These are phyloP conservation scores for Patiria pectinifera DNA, from an alignment of 53 echinoderm and acorn worm species.

Conservation along the genomic window DNA sequence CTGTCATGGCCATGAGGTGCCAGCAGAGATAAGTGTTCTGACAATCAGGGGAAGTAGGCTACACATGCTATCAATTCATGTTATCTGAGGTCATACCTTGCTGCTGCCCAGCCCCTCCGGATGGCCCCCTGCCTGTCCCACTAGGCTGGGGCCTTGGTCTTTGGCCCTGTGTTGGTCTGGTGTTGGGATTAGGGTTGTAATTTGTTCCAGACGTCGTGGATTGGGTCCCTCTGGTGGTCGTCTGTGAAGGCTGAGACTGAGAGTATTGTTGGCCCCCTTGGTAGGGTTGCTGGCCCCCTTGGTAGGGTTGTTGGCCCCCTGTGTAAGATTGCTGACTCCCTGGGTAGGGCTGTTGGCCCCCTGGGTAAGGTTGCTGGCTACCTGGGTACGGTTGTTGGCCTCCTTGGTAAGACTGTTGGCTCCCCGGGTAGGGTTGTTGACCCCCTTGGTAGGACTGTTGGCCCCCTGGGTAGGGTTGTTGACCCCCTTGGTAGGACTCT, in stretches of 20 bases:
- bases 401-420: background rate
- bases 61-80: background rate
- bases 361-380: constrained; percentile 6
- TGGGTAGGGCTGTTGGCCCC: constrained; percentile 25
- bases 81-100: constrained; percentile 7
- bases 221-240: constrained; percentile 5
- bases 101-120: constrained; percentile 2
- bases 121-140: constrained; percentile 8
- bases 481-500: background rate
- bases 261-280: background rate
- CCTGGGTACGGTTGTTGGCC: background rate
- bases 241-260: background rate
- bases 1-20: background rate
- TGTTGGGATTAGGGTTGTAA: constrained; percentile 52
- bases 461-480: background rate
- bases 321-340: background rate
- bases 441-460: background rate
- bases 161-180: constrained; percentile 35
- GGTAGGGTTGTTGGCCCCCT: constrained; percentile 2
- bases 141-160: constrained; percentile 39
- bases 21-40: background rate
- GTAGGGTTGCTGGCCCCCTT: constrained; percentile 17
- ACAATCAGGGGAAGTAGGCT: background rate
- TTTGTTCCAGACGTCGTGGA: background rate
- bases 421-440: background rate